phyloP scores from a whole-genome alignment of 2,888 invertebrate species.

The Yponomeuta malinellus region DNA sequence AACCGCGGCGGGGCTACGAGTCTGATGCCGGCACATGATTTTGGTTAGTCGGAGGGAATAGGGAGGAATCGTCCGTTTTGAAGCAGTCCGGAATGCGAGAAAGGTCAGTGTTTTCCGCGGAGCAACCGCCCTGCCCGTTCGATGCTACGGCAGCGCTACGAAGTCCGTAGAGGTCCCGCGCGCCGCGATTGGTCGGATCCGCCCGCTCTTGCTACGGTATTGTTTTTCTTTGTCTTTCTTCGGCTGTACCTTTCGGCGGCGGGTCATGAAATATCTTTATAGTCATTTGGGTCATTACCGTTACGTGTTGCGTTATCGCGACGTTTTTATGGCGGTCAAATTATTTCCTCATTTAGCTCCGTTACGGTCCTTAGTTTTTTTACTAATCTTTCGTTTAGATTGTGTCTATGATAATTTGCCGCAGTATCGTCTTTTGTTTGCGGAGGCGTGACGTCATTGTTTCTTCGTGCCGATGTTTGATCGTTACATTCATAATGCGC shows the following conservation, averaged over 20 bases:
- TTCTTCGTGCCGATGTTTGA: neutral
- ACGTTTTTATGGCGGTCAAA: neutral
- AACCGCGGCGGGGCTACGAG: neutral
- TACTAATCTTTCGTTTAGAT: neutral
- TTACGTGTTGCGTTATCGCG: neutral
- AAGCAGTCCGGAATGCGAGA: slow-evolving; percentile 43
- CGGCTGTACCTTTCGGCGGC: slow-evolving; percentile 4
- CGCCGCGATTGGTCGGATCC: slow-evolving; percentile 46
- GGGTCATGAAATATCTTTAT: neutral
- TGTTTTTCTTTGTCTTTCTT: slow-evolving; percentile 13
- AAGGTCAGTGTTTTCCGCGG: slow-evolving; percentile 51
- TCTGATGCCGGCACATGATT: slow-evolving; percentile 15
- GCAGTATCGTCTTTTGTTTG: neutral
- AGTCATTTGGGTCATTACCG: neutral
- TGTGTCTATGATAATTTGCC: neutral
- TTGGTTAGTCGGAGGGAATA: neutral
- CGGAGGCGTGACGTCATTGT: neutral
- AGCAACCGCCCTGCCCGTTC: slow-evolving; percentile 41
- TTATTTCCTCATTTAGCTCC: neutral
- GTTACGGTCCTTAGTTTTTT: neutral
- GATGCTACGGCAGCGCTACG: slow-evolving; percentile 34
- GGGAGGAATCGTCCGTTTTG: slow-evolving; percentile 15
- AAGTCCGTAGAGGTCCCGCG: slow-evolving; percentile 55
- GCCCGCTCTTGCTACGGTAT: slow-evolving; percentile 8
- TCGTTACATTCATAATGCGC: slow-evolving; percentile 1